Evolutionary conservation across 2,113 vertebrate species (phyloP).

Genomic region (Ibidorhyncha struthersii): DNA sequence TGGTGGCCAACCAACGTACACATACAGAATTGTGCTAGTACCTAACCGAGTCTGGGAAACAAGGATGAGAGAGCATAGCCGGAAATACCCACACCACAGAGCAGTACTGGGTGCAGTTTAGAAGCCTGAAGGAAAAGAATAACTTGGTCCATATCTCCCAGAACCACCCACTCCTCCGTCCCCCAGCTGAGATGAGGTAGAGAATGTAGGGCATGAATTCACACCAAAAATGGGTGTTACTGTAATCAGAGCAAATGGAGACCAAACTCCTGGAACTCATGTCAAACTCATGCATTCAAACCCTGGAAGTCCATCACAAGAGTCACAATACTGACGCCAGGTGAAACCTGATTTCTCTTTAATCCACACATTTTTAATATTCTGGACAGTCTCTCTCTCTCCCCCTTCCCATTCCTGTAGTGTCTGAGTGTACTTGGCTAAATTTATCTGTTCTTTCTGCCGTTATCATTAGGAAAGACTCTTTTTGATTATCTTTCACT

Average conservation of each 20-base stretch:
- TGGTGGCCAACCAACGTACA: background rate
- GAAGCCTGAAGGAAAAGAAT: background rate
- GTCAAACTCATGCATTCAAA: background rate
- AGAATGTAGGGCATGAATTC: background rate
- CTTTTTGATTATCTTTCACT: constrained; percentile 1
- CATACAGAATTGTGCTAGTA: background rate
- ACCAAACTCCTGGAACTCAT: background rate
- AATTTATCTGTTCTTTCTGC: constrained; percentile 5
- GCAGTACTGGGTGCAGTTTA: background rate
- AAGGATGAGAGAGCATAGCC: background rate
- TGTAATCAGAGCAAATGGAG: background rate
- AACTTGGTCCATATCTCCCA: background rate
- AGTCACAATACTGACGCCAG: background rate
- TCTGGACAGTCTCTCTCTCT: background rate
- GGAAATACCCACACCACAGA: background rate
- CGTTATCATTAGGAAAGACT: background rate
- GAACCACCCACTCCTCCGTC: accelerated
- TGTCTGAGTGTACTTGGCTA: background rate
- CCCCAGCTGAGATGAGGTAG: background rate
- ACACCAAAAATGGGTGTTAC: background rate
- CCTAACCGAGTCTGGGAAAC: background rate
- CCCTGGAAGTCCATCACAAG: background rate
- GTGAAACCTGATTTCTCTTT: background rate
- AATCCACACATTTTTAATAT: background rate
- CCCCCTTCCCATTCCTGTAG: background rate